Evolutionary conservation across 1,140 invertebrate genomes (phyloP).

Genomic region (Ceratoteleas bidentatus): DNA sequence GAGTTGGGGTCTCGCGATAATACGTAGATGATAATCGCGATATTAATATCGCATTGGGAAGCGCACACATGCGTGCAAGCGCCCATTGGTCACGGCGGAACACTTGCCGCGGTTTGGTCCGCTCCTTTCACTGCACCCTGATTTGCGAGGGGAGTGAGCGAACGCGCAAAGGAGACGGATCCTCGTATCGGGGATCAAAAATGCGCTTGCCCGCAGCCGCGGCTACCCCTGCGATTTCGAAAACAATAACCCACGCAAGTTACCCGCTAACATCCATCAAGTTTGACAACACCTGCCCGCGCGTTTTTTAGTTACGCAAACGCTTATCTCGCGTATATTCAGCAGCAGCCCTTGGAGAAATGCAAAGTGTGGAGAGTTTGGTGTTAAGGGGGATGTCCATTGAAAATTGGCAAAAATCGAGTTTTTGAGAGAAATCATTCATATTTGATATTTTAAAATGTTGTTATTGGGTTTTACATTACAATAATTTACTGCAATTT

Average conservation of each 20-base stretch:
- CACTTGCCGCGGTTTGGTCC: conserved; percentile 76
- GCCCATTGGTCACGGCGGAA: conserved; percentile 80
- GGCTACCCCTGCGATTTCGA: too few relatives aligned
- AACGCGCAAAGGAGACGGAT: conserved; percentile 35
- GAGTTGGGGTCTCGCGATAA: too few relatives aligned
- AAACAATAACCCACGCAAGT: conserved; percentile 44
- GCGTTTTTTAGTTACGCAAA: conserved; percentile 16
- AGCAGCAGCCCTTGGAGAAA: too few relatives aligned
- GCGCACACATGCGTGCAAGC: conserved; percentile 81
- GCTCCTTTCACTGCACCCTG: conserved; percentile 77
- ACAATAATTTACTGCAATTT: too few relatives aligned
- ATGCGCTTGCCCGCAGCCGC: too few relatives aligned
- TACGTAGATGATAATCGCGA: conserved; percentile 82
- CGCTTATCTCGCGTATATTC: too few relatives aligned
- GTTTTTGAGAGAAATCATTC: too few relatives aligned
- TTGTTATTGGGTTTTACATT: too few relatives aligned
- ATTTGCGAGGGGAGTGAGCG: conserved; percentile 69
- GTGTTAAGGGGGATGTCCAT: too few relatives aligned
- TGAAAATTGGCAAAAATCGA: too few relatives aligned
- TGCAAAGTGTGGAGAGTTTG: too few relatives aligned
- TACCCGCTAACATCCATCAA: conserved; percentile 63
- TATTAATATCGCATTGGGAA: conserved; percentile 82
- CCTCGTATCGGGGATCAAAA: conserved; percentile 52
- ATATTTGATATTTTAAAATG: too few relatives aligned
- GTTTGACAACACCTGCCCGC: conserved; percentile 42